These are phyloP conservation scores for Scolopax mira DNA, from an alignment of 2,113 vertebrate species.

Conservation along the genomic window DNA sequence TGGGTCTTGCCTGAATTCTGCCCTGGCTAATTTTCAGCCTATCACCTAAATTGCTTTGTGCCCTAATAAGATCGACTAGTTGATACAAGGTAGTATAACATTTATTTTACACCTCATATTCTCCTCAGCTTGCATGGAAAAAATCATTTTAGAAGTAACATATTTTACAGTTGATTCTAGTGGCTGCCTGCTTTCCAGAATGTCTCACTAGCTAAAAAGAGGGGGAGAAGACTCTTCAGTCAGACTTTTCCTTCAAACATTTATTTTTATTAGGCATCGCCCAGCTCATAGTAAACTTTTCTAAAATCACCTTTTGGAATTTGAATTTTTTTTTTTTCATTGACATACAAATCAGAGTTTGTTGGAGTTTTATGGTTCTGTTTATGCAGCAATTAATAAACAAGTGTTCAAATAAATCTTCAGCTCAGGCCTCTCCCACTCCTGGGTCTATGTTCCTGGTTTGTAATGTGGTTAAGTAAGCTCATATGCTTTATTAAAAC, in stretches of 20 bases:
- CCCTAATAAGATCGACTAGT: neutral
- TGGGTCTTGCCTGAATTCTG: conserved; percentile 2
- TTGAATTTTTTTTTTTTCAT: neutral
- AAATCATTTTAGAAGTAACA: neutral
- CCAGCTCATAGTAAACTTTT: neutral
- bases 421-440: neutral
- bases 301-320: neutral
- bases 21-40: conserved; percentile 7
- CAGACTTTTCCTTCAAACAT: neutral
- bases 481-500: neutral
- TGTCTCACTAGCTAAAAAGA: neutral
- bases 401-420: neutral
- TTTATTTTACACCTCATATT: conserved; percentile 14
- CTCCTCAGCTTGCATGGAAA: neutral
- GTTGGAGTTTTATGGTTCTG: neutral
- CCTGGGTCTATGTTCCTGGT: neutral
- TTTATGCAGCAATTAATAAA: neutral
- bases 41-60: neutral
- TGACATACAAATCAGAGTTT: neutral
- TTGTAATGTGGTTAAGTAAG: neutral
- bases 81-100: neutral
- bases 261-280: neutral
- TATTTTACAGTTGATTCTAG: neutral
- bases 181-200: neutral
- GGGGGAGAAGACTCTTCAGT: neutral